phyloP scores from a whole-genome alignment of 2,888 invertebrate species.

The Ditylenchus weischeri region DNA sequence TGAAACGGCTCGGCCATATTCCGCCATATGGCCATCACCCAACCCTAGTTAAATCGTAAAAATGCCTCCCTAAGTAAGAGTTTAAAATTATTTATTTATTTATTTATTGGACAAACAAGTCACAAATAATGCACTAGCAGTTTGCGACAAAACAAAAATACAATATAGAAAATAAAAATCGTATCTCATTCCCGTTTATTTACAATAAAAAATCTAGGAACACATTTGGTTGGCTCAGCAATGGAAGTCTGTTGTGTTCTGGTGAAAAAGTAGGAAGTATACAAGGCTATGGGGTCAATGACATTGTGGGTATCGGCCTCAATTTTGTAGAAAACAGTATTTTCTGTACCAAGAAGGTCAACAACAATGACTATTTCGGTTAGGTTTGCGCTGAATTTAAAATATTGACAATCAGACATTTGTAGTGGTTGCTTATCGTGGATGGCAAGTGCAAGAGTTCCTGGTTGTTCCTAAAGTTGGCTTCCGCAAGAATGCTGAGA shows the following conservation, averaged over 20 bases:
- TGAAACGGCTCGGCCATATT: too few species aligned
- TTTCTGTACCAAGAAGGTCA: constrained; percentile 1
- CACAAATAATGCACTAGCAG: too few species aligned
- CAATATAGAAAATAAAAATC: too few species aligned
- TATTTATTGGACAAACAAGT: too few species aligned
- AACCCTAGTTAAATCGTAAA: too few species aligned
- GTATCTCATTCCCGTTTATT: too few species aligned
- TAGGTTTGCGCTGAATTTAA: not conserved
- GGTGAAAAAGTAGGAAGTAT: not conserved
- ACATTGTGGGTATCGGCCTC: not conserved
- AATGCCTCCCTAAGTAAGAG: too few species aligned
- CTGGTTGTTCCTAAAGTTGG: not conserved
- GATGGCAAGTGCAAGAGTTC: not conserved
- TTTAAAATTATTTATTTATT: too few species aligned
- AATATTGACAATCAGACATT: not conserved
- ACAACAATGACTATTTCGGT: not conserved
- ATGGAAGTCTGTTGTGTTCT: not conserved
- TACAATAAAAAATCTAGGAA: not conserved
- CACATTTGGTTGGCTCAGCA: not conserved
- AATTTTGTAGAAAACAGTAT: not conserved
- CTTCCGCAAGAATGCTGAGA: too few species aligned
- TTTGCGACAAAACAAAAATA: too few species aligned
- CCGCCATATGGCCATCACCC: too few species aligned
- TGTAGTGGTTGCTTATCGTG: not conserved
- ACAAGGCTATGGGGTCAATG: not conserved